Conservation (phyloP, 2,113 vertebrate species). For the Pimephales promelas region DNA sequence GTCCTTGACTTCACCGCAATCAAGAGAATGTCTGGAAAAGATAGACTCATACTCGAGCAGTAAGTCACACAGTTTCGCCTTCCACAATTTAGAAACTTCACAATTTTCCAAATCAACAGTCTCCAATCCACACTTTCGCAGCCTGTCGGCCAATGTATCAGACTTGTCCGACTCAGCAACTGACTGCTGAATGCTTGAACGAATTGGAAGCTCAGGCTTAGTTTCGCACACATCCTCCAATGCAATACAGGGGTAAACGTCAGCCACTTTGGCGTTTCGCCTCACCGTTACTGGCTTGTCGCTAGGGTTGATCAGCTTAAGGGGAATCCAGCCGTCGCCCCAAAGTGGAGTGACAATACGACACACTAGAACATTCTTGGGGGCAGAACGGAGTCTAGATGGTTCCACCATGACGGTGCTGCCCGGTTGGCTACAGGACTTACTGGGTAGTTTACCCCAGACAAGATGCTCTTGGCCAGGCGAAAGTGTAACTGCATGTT, state of each 20-base stretch:
- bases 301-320: constrained; percentile 42
- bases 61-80: constrained; percentile 8
- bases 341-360: constrained; percentile 38
- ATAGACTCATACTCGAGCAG: constrained; percentile 9
- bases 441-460: too few species aligned
- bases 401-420: too few species aligned
- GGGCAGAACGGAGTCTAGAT: too few species aligned
- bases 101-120: not conserved
- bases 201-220: not conserved
- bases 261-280: constrained; percentile 42
- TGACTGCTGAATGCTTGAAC: not conserved
- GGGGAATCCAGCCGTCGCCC: constrained; percentile 44
- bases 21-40: constrained; percentile 38
- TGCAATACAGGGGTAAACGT: constrained; percentile 48
- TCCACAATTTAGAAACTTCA: not conserved
- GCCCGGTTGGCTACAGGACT: not conserved
- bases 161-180: not conserved
- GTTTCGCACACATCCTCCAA: constrained; percentile 19
- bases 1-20: constrained; percentile 24
- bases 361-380: constrained; percentile 35
- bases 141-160: not conserved
- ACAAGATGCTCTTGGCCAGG: too few species aligned
- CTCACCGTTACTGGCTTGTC: constrained; percentile 15
- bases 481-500: constrained; percentile 18
- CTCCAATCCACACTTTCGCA: not conserved